phyloP scores from a whole-genome alignment of 2,888 invertebrate species.

The Xylota segnis region DNA sequence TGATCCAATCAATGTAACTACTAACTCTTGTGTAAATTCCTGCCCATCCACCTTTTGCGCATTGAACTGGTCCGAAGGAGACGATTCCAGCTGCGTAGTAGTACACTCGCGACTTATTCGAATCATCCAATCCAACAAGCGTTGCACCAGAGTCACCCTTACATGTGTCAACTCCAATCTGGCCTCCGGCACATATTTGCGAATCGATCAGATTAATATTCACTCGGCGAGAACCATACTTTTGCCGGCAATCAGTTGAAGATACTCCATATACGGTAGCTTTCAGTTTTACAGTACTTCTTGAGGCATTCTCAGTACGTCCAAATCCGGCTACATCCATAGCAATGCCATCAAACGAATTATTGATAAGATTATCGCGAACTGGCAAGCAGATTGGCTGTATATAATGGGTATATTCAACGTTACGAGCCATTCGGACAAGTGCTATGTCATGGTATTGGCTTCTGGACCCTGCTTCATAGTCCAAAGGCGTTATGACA shows the following conservation, averaged over 20 bases:
- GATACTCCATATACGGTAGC: conserved; percentile 85
- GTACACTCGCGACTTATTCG: conserved; percentile 82
- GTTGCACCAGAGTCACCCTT: conserved; percentile 88
- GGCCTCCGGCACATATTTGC: conserved; percentile 88
- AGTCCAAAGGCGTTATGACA: conserved; percentile 87
- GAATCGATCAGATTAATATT: conserved; percentile 83
- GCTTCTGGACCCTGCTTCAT: conserved; percentile 86
- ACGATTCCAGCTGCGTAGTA: conserved; percentile 87
- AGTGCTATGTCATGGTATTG: conserved; percentile 90
- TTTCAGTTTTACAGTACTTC: conserved; percentile 86
- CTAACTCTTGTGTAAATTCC: conserved; percentile 88
- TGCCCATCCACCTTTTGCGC: conserved; percentile 87
- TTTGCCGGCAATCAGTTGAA: conserved; percentile 84
- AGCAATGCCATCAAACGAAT: conserved; percentile 82
- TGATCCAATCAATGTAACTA: conserved; percentile 87
- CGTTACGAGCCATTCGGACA: conserved; percentile 86
- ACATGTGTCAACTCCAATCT: conserved; percentile 86
- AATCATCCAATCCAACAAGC: conserved; percentile 84
- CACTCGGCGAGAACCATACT: conserved; percentile 85
- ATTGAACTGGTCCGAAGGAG: conserved; percentile 87
- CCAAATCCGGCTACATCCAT: conserved; percentile 88
- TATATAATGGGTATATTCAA: conserved; percentile 85
- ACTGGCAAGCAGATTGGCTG: conserved; percentile 87
- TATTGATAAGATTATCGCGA: conserved; percentile 78
- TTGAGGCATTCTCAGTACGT: conserved; percentile 85